Evolutionary conservation across 2,797 vertebrate species (phyloP).

Genomic region (Parauchenoglanis punctatus): DNA sequence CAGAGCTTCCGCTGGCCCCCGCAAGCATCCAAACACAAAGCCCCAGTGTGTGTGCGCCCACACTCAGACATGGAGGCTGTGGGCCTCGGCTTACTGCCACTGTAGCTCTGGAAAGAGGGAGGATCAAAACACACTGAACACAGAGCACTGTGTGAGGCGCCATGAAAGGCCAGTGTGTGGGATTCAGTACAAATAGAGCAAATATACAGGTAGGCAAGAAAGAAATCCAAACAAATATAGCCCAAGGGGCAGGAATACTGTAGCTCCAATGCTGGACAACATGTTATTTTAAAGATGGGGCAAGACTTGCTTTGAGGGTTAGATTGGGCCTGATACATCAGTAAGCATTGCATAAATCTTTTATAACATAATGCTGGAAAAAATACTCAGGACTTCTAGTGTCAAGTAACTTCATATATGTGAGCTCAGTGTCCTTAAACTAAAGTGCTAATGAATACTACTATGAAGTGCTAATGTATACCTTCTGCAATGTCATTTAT

Average conservation of each 20-base stretch:
- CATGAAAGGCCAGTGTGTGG: conserved; percentile 29
- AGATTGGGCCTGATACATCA: background rate
- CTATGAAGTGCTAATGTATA: background rate
- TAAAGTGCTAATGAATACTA: background rate
- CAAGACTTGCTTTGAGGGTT: background rate
- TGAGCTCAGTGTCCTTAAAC: background rate
- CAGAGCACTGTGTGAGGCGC: conserved; percentile 33
- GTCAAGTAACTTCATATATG: background rate
- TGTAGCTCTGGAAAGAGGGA: conserved; percentile 40
- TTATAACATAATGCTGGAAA: background rate
- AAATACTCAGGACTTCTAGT: background rate
- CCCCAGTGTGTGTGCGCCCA: conserved; percentile 58
- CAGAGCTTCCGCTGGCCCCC: conserved; percentile 58
- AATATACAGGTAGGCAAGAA: conserved; percentile 19
- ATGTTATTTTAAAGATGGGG: background rate
- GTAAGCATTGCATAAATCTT: background rate
- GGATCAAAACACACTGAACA: conserved; percentile 40
- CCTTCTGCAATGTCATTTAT: background rate
- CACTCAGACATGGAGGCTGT: conserved; percentile 56
- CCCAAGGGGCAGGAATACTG: background rate
- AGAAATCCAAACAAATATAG: conserved; percentile 22
- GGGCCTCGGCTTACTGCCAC: conserved; percentile 40
- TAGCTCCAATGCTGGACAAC: background rate
- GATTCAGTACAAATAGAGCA: conserved; percentile 11
- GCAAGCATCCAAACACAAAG: conserved; percentile 62